A percentile compares a stretch with the other conserved stretches of the same genome.
phyloP scores from a whole-genome alignment of 2,113 vertebrate species.

The Orthonyx spaldingii region DNA sequence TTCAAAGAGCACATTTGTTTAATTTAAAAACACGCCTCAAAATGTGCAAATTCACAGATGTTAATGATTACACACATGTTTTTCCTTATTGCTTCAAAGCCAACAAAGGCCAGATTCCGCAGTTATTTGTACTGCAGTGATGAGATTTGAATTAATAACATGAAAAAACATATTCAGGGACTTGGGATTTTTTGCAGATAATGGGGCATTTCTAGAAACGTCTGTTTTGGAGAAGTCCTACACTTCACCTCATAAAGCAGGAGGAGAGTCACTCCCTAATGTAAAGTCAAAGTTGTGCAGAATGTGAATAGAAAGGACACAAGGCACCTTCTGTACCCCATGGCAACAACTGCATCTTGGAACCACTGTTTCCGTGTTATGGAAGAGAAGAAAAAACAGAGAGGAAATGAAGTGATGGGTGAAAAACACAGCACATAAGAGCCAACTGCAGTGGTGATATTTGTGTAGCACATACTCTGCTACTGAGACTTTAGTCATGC shows the following conservation, averaged over 20 bases:
- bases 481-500: background rate
- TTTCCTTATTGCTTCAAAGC: constrained; percentile 24
- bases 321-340: background rate
- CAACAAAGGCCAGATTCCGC: background rate
- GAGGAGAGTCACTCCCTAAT: background rate
- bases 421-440: background rate
- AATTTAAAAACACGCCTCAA: accelerated
- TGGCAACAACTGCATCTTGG: background rate
- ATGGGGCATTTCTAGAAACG: background rate
- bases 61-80: constrained; percentile 4
- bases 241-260: background rate
- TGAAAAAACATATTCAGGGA: background rate
- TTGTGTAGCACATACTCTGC: background rate
- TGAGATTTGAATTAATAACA: constrained; percentile 5
- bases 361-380: background rate
- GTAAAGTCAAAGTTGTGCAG: background rate
- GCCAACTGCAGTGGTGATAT: background rate
- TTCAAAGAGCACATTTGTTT: background rate
- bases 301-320: background rate
- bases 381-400: background rate
- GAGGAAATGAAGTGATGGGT: background rate
- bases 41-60: constrained; percentile 42
- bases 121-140: constrained; percentile 5
- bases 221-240: background rate
- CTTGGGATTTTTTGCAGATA: background rate